Evolutionary conservation across 2,888 invertebrate species (phyloP).

Genomic region (Oegoconia quadripuncta): DNA sequence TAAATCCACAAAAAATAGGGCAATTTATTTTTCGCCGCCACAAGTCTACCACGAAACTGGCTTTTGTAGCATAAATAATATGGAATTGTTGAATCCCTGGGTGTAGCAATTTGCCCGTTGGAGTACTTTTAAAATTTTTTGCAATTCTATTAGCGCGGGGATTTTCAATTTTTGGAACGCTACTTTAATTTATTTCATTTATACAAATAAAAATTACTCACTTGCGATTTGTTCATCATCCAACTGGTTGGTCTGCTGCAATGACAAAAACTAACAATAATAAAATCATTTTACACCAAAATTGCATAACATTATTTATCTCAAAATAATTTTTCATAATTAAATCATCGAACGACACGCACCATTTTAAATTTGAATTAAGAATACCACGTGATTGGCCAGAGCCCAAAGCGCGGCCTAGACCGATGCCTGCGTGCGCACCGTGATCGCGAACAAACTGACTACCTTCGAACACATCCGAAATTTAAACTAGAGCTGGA

Average conservation of each 20-base stretch:
- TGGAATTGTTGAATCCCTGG: constrained; percentile 8
- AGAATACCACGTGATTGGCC: constrained; percentile 20
- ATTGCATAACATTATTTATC: neutral
- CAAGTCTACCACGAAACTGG: constrained; percentile 4
- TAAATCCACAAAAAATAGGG: constrained; percentile 1
- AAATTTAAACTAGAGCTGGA: constrained; percentile 42
- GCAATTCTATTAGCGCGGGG: neutral
- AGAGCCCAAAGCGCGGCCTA: constrained; percentile 23
- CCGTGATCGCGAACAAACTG: constrained; percentile 49
- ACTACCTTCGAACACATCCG: constrained; percentile 42
- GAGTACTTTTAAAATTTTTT: constrained; percentile 10
- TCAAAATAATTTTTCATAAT: constrained; percentile 2
- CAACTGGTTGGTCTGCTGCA: constrained; percentile 61
- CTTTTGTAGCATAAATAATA: constrained; percentile 4
- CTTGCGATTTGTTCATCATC: constrained; percentile 75
- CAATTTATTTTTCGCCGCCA: constrained; percentile 2
- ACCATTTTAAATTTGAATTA: constrained; percentile 49
- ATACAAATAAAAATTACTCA: constrained; percentile 41
- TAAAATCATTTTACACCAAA: constrained; percentile 9
- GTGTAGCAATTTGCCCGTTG: constrained; percentile 9
- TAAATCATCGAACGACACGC: constrained; percentile 30
- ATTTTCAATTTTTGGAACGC: constrained; percentile 4
- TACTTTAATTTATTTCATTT: constrained; percentile 1
- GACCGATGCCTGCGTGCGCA: constrained; percentile 46
- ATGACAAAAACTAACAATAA: constrained; percentile 21